Evolutionary conservation across 2,113 vertebrate species (phyloP).

Genomic region (Condylura cristata): DNA sequence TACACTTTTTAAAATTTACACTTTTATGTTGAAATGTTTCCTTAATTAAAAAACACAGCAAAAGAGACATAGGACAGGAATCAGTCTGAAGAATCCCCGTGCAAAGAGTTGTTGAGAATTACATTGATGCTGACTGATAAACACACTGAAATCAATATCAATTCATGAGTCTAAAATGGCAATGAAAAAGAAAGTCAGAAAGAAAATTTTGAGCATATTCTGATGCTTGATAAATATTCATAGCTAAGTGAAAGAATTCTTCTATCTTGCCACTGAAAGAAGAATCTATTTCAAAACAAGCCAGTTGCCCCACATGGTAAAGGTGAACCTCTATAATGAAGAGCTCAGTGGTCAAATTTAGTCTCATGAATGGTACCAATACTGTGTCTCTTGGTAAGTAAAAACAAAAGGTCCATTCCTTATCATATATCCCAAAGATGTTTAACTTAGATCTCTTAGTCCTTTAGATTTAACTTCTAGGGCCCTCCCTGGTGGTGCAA

Average conservation of each 20-base stretch:
- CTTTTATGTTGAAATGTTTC: background rate
- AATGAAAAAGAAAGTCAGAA: background rate
- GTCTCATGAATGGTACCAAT: background rate
- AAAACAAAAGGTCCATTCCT: background rate
- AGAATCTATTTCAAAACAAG: slow-evolving; percentile 14
- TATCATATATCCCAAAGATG: background rate
- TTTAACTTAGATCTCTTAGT: background rate
- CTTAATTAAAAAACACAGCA: background rate
- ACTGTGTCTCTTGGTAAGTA: background rate
- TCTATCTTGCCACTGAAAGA: background rate
- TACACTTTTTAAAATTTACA: too few species aligned
- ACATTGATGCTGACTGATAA: background rate
- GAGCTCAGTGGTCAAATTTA: background rate
- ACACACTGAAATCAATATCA: background rate
- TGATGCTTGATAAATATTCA: background rate
- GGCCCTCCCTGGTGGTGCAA: too few species aligned
- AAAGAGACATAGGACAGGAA: slow-evolving; percentile 28
- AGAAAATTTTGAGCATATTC: background rate
- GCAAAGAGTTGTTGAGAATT: background rate
- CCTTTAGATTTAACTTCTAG: background rate
- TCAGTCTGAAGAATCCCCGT: background rate
- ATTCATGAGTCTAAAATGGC: background rate
- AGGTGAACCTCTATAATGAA: background rate
- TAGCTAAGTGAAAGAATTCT: slow-evolving; percentile 7
- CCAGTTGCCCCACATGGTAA: background rate